Conservation (phyloP, 2,888 invertebrate species). For the Hecatera dysodea region DNA sequence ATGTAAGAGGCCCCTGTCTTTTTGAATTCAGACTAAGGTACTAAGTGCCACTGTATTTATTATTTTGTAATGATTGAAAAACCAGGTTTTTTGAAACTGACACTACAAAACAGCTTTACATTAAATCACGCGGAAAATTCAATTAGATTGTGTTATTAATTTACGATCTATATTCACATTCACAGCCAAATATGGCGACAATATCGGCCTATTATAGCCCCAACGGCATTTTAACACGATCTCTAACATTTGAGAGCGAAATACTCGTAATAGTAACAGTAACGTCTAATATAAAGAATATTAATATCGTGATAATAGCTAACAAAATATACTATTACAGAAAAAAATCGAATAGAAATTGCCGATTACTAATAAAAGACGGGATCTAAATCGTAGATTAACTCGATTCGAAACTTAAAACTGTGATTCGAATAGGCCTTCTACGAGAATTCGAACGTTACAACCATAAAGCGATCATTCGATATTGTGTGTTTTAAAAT, state of each 20-base stretch:
- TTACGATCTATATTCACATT: slow-evolving; percentile 27
- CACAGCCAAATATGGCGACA: slow-evolving; percentile 28
- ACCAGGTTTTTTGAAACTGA: background rate
- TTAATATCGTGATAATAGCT: slow-evolving; percentile 59
- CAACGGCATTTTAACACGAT: slow-evolving; percentile 45
- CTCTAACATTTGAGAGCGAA: slow-evolving; percentile 18
- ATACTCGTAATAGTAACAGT: slow-evolving; percentile 53
- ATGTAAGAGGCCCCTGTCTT: background rate
- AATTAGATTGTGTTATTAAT: slow-evolving; percentile 40
- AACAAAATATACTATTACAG: slow-evolving; percentile 43
- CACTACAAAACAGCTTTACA: slow-evolving; percentile 10
- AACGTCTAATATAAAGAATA: slow-evolving; percentile 54
- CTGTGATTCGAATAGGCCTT: slow-evolving; percentile 45
- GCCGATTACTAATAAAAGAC: slow-evolving; percentile 59
- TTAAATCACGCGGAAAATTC: slow-evolving; percentile 27
- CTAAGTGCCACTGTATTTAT: background rate
- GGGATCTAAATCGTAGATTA: slow-evolving; percentile 56
- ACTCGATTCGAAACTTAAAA: slow-evolving; percentile 51
- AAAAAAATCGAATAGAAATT: slow-evolving; percentile 42
- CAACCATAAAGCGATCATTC: slow-evolving; percentile 49
- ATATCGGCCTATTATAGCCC: slow-evolving; percentile 41
- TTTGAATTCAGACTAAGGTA: slow-evolving; percentile 6
- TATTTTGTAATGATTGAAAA: background rate
- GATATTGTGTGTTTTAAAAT: slow-evolving; percentile 55
- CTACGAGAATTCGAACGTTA: slow-evolving; percentile 42